These are phyloP conservation scores for Diloba caeruleocephala DNA, from an alignment of 2,888 invertebrate species.

Conservation along the genomic window DNA sequence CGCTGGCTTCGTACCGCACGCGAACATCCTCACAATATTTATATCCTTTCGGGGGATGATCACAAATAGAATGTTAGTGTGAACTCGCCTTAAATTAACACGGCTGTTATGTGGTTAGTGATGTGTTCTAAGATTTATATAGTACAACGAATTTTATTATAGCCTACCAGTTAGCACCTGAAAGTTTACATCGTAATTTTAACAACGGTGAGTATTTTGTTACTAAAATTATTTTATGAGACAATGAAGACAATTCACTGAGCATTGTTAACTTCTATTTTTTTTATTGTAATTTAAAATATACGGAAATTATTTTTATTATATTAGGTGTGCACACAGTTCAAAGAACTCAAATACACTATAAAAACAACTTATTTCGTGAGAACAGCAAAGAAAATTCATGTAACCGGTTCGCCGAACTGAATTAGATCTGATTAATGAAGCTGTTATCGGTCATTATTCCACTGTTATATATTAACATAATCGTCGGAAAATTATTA, in stretches of 20 bases:
- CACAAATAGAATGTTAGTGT: slow-evolving; percentile 52
- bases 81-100: slow-evolving; percentile 51
- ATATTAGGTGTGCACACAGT: slow-evolving; percentile 7
- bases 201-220: slow-evolving; percentile 42
- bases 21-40: slow-evolving; percentile 36
- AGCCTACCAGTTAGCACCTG: slow-evolving; percentile 11
- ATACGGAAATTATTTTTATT: too few relatives aligned
- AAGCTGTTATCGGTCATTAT: slow-evolving; percentile 29
- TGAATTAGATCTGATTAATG: slow-evolving; percentile 1
- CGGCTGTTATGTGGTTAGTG: slow-evolving; percentile 63
- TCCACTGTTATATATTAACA: slow-evolving; percentile 12
- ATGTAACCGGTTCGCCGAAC: slow-evolving; percentile 8
- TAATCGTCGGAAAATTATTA: slow-evolving; percentile 27
- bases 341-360: slow-evolving; percentile 20
- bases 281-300: too few relatives aligned
- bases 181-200: slow-evolving; percentile 23
- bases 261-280: background rate
- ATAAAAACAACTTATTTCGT: slow-evolving; percentile 4
- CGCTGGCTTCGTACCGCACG: slow-evolving; percentile 43
- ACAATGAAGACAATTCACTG: slow-evolving; percentile 2
- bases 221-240: slow-evolving; percentile 11
- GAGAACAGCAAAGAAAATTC: background rate
- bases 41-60: slow-evolving; percentile 45
- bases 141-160: slow-evolving; percentile 48
- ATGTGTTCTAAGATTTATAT: slow-evolving; percentile 50